A percentile compares a stretch with the other conserved stretches of the same genome.
phyloP scores from a whole-genome alignment of 2,797 vertebrate genomes.

The Leuciscus waleckii region DNA sequence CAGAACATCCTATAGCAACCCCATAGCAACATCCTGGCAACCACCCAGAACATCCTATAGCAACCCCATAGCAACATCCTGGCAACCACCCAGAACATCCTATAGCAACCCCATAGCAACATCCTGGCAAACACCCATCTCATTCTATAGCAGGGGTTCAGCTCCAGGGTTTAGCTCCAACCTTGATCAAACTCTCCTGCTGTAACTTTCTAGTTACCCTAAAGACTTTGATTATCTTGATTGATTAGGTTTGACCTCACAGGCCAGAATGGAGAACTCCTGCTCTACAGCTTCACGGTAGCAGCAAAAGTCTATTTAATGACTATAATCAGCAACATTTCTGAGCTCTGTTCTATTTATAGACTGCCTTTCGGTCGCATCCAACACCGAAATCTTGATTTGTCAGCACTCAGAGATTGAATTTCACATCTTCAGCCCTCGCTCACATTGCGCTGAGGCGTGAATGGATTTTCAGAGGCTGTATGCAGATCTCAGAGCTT shows the following conservation, averaged over 20 bases:
- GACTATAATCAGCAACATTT: neutral
- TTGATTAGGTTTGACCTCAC: neutral
- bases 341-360: slow-evolving; percentile 28
- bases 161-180: neutral
- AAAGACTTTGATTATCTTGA: neutral
- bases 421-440: slow-evolving; percentile 1
- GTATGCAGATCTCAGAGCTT: slow-evolving; percentile 16
- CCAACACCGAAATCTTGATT: slow-evolving; percentile 20
- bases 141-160: neutral
- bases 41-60: too few relatives aligned
- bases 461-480: slow-evolving; percentile 49
- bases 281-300: neutral
- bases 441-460: slow-evolving; percentile 28
- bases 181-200: neutral
- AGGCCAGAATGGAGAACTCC: neutral
- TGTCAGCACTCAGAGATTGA: slow-evolving; percentile 13
- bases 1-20: neutral
- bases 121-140: neutral
- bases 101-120: neutral
- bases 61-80: neutral
- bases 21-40: neutral
- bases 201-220: neutral
- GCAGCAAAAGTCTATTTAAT: neutral
- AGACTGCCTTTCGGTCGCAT: neutral
- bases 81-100: neutral